These are phyloP conservation scores for Crocidura indochinensis DNA, from an alignment of 2,797 vertebrate genomes.

Conservation along the genomic window DNA sequence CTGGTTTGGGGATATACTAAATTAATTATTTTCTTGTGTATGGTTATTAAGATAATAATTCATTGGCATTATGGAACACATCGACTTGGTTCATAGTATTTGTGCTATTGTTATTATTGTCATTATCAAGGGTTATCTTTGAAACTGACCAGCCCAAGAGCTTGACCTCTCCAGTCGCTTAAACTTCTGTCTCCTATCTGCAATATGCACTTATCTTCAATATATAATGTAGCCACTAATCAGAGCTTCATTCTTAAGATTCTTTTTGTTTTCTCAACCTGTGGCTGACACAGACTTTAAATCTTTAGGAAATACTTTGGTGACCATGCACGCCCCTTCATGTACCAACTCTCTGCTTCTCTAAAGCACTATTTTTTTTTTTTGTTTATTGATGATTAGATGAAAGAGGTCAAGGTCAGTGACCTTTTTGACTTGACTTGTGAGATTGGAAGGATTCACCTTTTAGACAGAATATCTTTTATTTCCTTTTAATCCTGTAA, in stretches of 20 bases:
- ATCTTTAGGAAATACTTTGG: neutral
- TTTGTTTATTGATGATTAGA: neutral
- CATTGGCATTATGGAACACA: slow-evolving; percentile 22
- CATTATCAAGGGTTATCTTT: neutral
- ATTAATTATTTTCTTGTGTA: slow-evolving; percentile 33
- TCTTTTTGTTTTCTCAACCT: neutral
- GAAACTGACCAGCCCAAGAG: neutral
- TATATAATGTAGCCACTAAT: neutral
- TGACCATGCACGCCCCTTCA: neutral
- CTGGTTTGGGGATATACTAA: no score
- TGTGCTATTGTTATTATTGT: neutral
- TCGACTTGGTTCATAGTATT: neutral
- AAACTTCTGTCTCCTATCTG: neutral
- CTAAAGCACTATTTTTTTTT: neutral
- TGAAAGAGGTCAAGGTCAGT: neutral
- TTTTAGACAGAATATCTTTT: slow-evolving; percentile 13
- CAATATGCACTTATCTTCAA: neutral
- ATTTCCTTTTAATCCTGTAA: neutral
- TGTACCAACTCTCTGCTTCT: neutral
- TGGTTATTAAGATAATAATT: slow-evolving; percentile 47
- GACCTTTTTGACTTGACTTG: neutral
- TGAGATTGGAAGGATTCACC: neutral
- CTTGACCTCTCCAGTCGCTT: neutral
- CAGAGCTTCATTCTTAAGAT: neutral
- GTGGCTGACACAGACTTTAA: neutral